Percentiles rank a stretch among this genome's conserved stretches.
Evolutionary conservation across 30 jellyfish, hydroid and myxozoan genomes (phyloP).

Genomic region (Hydractinia echinata): DNA sequence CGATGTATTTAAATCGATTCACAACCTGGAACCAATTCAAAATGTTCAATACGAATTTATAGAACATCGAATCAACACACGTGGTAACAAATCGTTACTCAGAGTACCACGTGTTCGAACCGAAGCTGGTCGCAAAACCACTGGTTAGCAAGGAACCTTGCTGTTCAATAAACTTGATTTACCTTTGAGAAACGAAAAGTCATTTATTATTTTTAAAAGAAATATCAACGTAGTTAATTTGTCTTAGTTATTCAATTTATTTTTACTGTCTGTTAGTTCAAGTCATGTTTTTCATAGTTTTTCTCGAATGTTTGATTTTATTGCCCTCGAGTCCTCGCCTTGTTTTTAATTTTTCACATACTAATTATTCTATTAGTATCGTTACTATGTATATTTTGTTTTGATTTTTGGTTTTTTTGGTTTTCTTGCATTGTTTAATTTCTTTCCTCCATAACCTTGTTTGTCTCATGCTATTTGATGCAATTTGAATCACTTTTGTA

Average conservation of each 20-base stretch:
- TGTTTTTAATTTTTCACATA: no score
- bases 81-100: conserved; percentile 35
- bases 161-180: background rate
- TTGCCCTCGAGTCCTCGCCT: no score
- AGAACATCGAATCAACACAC: conserved; percentile 33
- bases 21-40: conserved; percentile 32
- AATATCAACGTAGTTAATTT: background rate
- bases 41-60: conserved; percentile 26
- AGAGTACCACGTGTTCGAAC: background rate
- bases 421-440: no score
- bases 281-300: no score
- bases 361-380: no score
- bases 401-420: no score
- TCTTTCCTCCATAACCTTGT: no score
- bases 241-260: background rate
- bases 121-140: conserved; percentile 1
- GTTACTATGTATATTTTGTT: no score
- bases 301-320: no score
- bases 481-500: no score
- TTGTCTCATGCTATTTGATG: no score
- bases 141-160: background rate
- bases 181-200: conserved; percentile 1
- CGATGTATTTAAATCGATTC: conserved; percentile 54
- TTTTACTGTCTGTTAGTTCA: background rate
- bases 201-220: background rate